Base-by-base conservation (phyloP, 2,888 invertebrate species). In the Steinernema carpocapsae region DNA sequence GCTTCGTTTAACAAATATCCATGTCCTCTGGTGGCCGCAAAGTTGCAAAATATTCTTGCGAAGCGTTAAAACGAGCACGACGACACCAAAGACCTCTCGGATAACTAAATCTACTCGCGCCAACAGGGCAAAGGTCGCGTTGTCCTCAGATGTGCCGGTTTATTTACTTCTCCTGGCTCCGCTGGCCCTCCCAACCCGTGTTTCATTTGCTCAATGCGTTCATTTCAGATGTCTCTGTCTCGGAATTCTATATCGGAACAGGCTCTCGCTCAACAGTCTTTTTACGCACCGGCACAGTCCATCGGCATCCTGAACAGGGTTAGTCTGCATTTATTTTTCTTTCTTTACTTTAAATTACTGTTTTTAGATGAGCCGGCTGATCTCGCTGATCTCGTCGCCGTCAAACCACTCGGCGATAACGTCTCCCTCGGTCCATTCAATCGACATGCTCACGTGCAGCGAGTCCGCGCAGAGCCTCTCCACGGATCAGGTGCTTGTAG, bases 381-480 rank as follows among this genome's bases (percentile, higher is more conserved):
- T 64, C 17, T 64, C 64, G 29, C 29, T 64, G 12, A 64, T 64
- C 64, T 64, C 64, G 64, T 64, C 64, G 32, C 64, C 64, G 7
- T 64, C 64, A 17, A 64, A 32, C 37, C 64, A 64, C 32, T 64
- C 64, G 3, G 64, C 64, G 17, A 64, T 64, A 29, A 64, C 64
- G 3, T 64, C 32, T 22, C 64, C 64, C 32, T 64, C 64, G 64
- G 64, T 64, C 6, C 64, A 64, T 32, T 64, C 64, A 1, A 64
- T 64, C n/a, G 64, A 64, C 64, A 64, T 64, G 64, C 19, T 64
- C 7, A 26, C 64, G 32, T 64, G 64, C 64, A 64, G 64, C 64
- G 64, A 64, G 19, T 64, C 64, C 64, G 64, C 64, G 64, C 64
- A 64, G 17, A 64, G 64, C 29, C 64, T 64, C 32, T 26, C 64